These are phyloP conservation scores for Andrena flavipes DNA, from an alignment of 2,888 invertebrate species.

Conservation along the genomic window DNA sequence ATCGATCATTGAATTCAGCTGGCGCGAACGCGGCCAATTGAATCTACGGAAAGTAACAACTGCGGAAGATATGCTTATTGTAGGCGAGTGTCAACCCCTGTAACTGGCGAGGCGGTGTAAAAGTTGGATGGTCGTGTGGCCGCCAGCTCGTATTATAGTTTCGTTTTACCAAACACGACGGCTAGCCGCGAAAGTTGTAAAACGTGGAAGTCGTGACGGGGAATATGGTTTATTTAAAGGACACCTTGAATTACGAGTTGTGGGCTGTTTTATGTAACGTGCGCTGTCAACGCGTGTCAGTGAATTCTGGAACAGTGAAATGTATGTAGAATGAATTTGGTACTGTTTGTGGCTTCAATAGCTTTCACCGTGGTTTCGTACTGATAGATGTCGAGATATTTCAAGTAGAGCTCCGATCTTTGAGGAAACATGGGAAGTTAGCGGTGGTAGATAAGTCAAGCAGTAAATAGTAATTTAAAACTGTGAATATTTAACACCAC, in stretches of 20 bases:
- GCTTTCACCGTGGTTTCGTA: no score
- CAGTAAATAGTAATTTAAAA: no score
- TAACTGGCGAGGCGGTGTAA: slow-evolving; percentile 3
- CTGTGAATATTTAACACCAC: no score
- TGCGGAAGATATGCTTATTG: slow-evolving; percentile 33
- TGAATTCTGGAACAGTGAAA: not conserved
- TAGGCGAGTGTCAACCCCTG: slow-evolving; percentile 8
- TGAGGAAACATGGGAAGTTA: no score
- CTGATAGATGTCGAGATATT: no score
- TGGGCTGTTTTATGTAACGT: not conserved
- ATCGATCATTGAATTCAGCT: slow-evolving; percentile 7
- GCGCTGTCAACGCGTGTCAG: not conserved
- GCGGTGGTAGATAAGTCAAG: no score
- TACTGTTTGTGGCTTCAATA: no score
- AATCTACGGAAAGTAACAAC: slow-evolving; percentile 7
- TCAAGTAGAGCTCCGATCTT: no score
- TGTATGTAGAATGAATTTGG: no score
- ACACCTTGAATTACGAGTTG: slow-evolving; percentile 25
- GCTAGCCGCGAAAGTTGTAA: slow-evolving; percentile 8
- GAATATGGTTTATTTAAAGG: slow-evolving; percentile 25
- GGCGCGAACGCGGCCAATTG: not conserved
- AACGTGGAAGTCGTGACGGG: slow-evolving; percentile 20
- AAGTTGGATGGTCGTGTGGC: slow-evolving; percentile 25
- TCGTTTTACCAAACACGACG: slow-evolving; percentile 34
- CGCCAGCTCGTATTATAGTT: slow-evolving; percentile 21